Evolutionary conservation across 2,888 invertebrate genomes (phyloP), one percentile per base, ranked within the genome.

Genomic region (Notocelia uddmanniana): DNA sequence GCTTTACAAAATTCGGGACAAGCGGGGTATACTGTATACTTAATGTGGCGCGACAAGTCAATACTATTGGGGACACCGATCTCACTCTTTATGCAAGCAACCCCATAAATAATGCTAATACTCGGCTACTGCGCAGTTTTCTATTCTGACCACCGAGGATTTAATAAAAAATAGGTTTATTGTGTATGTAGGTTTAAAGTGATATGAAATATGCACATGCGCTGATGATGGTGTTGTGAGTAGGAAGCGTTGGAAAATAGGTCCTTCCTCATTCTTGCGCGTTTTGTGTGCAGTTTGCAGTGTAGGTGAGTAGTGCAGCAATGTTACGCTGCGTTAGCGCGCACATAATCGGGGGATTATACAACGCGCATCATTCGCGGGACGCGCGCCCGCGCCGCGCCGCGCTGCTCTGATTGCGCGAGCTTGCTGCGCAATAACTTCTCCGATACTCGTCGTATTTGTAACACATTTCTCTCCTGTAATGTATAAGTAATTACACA

Each of bases 391-490:
- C 77, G 80, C 82, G 76, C 75, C 77, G 80, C 82, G 76, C 75
- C 85, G 89, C 83, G 81, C 81, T 84, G 90, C 90, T 91, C 91
- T 91, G 87, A 88, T 92, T 91, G 84, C 86, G 81, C 83, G 81
- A 80, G 78, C 77, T 66, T 60, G 78, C 81, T 80, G 77, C 81
- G 81, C 82, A 85, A 69, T 63, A 67, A 79, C 76, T 76, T 79
- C 80, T 83, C 77, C 69, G 69, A 73, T 78, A 76, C 77, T 74
- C 77, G 77, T 55, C 41, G 37, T 48, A 73, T 66, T 68, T 75
- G 71, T 68, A 62, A 74, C 74, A 78, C 77, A 73, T 79, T 78
- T 79, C 77, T 75, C 78, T 79, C 77, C 78, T 76, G 77, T 76
- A 80, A 77, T 77, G 76, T 79, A 74, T 74, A 81, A 81, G 76